Percentiles rank a stretch among this genome's conserved stretches.
Conservation (phyloP, 2,888 invertebrate species). For the Heliconius sara region DNA sequence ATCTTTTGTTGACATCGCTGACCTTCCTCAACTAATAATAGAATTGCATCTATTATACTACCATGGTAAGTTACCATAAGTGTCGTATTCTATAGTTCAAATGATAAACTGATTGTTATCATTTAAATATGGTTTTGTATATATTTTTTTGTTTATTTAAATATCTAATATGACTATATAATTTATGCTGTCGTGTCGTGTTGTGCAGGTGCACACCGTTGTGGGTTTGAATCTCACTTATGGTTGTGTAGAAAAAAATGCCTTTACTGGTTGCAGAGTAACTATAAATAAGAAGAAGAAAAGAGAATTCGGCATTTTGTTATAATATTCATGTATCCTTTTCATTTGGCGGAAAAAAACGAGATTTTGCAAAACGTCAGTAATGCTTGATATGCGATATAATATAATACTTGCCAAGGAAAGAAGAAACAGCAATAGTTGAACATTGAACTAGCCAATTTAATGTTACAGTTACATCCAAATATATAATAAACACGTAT, state of each 20-base stretch:
- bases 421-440: too few species aligned
- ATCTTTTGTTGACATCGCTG: slow-evolving; percentile 21
- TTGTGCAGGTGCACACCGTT: too few species aligned
- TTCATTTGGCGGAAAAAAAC: too few species aligned
- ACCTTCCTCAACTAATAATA: slow-evolving; percentile 34
- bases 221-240: neutral
- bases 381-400: too few species aligned
- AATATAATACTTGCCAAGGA: too few species aligned
- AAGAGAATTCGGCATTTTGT: neutral
- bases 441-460: too few species aligned
- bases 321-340: too few species aligned
- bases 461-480: too few species aligned
- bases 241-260: neutral
- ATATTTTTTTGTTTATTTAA: neutral
- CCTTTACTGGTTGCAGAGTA: neutral
- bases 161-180: neutral
- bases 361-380: too few species aligned
- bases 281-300: too few species aligned
- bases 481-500: too few species aligned
- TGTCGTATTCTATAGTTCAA: slow-evolving; percentile 21
- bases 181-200: neutral
- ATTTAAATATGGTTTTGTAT: slow-evolving; percentile 11
- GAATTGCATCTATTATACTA: slow-evolving; percentile 17
- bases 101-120: slow-evolving; percentile 11
- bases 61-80: slow-evolving; percentile 9